Base-by-base conservation (phyloP, 1,140 invertebrate genomes). In the Anoplophora glabripennis region DNA sequence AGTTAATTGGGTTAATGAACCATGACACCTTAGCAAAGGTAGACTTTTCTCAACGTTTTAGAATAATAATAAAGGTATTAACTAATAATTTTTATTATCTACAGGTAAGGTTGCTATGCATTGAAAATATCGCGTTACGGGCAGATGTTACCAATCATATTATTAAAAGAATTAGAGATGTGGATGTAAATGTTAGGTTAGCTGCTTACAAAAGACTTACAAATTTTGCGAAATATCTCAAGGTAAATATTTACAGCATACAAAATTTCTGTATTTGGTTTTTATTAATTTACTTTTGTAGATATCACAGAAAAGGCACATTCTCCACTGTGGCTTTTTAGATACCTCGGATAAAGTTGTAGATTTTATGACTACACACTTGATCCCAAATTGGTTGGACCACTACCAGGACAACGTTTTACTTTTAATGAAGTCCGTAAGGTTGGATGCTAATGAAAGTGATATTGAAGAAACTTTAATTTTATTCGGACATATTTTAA, bases 101-200 rank as follows among this genome's bases (percentile, higher is more conserved):
- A 11, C 12, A 60, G 53, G 58, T 60, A 14, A n/a, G 58, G 9
- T 17, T 53, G 21, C 9, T 64, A 5, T 61, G 58, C 48, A 36
- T 60, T 36, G 58, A 60, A 60, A 60, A 55, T 49, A 51, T 60
- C 12, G 58, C 44, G 9, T n/a, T 41, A n/a, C 11, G 52, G 8
- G 34, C 35, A 55, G 46, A 60, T 35, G 53, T 55, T 18, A 41
- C 54, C n/a, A 4, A 3, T 42, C 44, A 60, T 21, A 49, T 60
- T 10, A 9, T 60, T 17, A 54, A 35, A 8, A 54, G 58, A 35
- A 55, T 14, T 34, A 36, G 45, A 48, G 58, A 60, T 49, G 38
- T 41, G 33, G 46, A 55, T 49, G 21, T 37, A 17, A 54, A 55
- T 18, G 58, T 60, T 4, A 47, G 51, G 38, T 38, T 60, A 21